Evolutionary conservation across 2,888 invertebrate species (phyloP), one percentile per base, ranked within the genome.

Genomic region (Epinotia nisella): DNA sequence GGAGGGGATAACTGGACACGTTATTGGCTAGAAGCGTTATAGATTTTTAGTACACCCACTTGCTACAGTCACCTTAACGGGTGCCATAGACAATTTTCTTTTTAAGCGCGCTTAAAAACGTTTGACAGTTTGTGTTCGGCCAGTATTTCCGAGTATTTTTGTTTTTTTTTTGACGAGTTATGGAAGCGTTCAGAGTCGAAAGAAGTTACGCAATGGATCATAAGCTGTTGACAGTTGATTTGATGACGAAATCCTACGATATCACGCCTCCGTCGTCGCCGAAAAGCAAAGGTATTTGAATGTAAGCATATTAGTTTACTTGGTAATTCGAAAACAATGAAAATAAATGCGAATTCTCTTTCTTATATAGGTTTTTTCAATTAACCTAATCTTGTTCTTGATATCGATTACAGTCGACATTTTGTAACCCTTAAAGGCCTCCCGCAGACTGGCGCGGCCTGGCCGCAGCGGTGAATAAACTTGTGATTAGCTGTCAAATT

Each of bases 21-120:
- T 90, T 87, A 93, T 92, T 92, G 93, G 93, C 79, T 80, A 84
- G 78, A 41, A 80, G 82, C 84, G 87, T 92, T 93, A 92, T 92
- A 85, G 92, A 92, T 92, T 93, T 92, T 92, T 90, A 88, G 87
- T 87, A 79, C 77, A 64, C 73, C 73, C 73, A 73, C 73, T 73
- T 73, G 67, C 56, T 56, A 68, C 68, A 21, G 56, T 62, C 67
- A 49, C 68, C 51, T 64, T 56, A 56, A 56, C 64, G 62, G 62
- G 58, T 62, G 41, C 39, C 67, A 62, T 71, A 74, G 67, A 74
- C 71, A 74, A 66, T 61, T 45, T 56, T 29, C 13, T 67, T 85
- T 87, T 89, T 87, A 84, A 83, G 79, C 82, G 66, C 66, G 49
- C 55, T 66, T 51, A 61, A 35, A 45, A 65, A 15, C 35, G 9